Evolutionary conservation across 1,140 invertebrate genomes (phyloP), one percentile per base, ranked within the genome.

Genomic region (Popillia japonica): DNA sequence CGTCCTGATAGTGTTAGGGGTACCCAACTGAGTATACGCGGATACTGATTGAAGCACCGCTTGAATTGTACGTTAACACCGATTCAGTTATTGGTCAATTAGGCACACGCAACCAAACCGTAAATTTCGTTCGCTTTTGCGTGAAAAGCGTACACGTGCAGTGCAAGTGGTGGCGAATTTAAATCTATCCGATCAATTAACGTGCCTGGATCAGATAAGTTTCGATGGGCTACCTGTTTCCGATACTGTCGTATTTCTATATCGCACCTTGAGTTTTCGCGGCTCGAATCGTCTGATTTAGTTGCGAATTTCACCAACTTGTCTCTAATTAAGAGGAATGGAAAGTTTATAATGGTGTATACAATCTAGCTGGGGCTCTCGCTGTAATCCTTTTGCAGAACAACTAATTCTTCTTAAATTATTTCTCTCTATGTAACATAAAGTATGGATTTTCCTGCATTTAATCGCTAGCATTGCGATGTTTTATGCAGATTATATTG

Each of bases 51-150:
- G 17, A 55, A 17, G 14, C 61, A 22, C 27, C 61, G 61, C 61
- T 68, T 68, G 27, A 34, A 4, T 34, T 34, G 27, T 34, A 68
- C 61, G 27, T 68, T 34, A 68, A 68, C 61, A 34, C 61, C 61
- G 61, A 14, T 68, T 68, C 22, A 22, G 61, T 27, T 68, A 68
- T 68, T 68, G 61, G 61, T 68, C 61, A 68, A 68, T 68, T 68
- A 68, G 61, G 27, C 61, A 22, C 61, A 68, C 61, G 61, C 61
- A 34, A 68, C 17, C 6, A 68, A 68, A 68, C 11, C 61, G 61
- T 68, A 68, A 68, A 68, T 68, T 68, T 68, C 7, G 61, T 68
- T 68, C 61, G 61, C 61, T 68, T 68, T 68, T 68, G 61, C 61
- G 61, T 68, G 61, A 68, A 68, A 68, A 68, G 7, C 61, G 61